These are phyloP conservation scores for Polypedilum pembai DNA, from an alignment of 1,140 invertebrate genomes.

Conservation along the genomic window DNA sequence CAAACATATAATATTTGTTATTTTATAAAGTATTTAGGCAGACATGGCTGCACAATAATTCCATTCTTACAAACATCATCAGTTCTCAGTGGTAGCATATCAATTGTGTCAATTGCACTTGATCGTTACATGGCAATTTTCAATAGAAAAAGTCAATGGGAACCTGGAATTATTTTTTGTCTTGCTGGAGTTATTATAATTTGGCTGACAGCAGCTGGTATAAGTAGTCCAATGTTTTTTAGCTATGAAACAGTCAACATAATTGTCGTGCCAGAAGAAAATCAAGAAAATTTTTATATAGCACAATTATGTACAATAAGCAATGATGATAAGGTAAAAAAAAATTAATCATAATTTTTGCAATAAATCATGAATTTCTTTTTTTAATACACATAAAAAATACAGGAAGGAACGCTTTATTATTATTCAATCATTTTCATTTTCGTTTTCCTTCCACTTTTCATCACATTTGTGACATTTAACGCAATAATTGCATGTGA, in stretches of 20 bases:
- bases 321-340: background rate
- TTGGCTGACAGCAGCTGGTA: background rate
- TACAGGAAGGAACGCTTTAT: background rate
- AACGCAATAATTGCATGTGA: background rate
- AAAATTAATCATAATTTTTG: background rate
- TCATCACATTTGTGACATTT: background rate
- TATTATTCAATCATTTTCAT: background rate
- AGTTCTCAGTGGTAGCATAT: background rate
- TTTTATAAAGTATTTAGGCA: background rate
- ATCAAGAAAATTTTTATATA: background rate
- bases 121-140: background rate
- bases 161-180: background rate
- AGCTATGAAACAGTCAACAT: background rate
- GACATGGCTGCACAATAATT: background rate
- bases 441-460: background rate
- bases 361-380: background rate
- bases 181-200: background rate
- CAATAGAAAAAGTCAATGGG: background rate
- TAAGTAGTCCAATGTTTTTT: conserved; percentile 7
- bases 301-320: background rate
- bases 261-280: background rate
- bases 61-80: background rate
- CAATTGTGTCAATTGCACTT: background rate
- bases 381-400: no score
- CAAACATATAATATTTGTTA: background rate